Conservation (phyloP, 2,888 invertebrate genomes). For the Scrobipalpa costella region DNA sequence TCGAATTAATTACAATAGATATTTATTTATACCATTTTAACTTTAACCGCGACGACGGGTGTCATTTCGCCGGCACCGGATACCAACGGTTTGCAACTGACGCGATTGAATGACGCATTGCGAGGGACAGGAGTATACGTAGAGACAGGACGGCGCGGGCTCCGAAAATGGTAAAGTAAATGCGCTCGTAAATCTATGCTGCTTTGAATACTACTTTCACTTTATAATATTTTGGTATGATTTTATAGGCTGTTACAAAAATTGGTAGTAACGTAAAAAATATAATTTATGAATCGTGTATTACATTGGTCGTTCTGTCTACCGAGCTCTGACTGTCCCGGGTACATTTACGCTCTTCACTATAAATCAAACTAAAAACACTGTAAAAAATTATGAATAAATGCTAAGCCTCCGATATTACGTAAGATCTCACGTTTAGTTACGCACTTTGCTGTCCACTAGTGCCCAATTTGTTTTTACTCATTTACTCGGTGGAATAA, state of each 20-base stretch:
- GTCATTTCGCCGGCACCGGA: neutral
- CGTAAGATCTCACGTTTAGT: too few species aligned
- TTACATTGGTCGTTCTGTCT: too few species aligned
- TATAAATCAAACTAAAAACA: too few species aligned
- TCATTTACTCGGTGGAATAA: too few species aligned
- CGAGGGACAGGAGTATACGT: neutral
- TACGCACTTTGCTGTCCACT: too few species aligned
- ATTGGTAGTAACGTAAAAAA: neutral
- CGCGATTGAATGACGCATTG: neutral
- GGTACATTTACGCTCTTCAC: too few species aligned
- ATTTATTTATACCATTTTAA: constrained; percentile 7
- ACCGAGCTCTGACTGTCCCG: too few species aligned
- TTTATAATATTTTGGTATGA: too few species aligned
- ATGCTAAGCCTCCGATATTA: too few species aligned
- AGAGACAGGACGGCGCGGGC: neutral
- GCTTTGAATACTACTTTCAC: neutral
- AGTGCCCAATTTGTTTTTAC: too few species aligned
- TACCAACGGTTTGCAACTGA: neutral
- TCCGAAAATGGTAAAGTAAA: neutral
- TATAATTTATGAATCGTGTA: too few species aligned
- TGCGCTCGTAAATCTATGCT: constrained; percentile 7
- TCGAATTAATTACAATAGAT: neutral
- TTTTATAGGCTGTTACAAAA: neutral
- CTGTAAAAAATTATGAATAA: too few species aligned
- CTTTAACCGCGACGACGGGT: neutral